phyloP scores from a whole-genome alignment of 1,140 invertebrate species.

The Anastrepha obliqua region DNA sequence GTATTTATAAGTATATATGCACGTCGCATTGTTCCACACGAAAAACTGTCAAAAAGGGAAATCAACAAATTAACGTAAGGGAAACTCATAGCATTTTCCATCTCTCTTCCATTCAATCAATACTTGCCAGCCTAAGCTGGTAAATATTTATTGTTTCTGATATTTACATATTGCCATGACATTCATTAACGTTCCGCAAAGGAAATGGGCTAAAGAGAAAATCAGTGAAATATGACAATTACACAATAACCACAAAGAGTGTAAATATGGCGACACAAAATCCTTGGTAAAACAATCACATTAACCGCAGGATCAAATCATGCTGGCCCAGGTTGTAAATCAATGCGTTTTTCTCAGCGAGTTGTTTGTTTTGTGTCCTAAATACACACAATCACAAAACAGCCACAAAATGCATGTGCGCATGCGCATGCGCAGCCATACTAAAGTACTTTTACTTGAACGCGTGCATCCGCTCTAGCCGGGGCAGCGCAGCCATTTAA shows the following conservation, averaged over 20 bases:
- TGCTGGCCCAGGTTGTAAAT: conserved; percentile 16
- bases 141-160: conserved; percentile 47
- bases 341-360: conserved; percentile 26
- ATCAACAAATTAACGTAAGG: not conserved
- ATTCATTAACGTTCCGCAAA: conserved; percentile 46
- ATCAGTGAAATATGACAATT: conserved; percentile 32
- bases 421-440: conserved; percentile 26
- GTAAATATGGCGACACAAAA: conserved; percentile 21
- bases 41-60: conserved; percentile 13
- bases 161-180: conserved; percentile 43
- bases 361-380: conserved; percentile 34
- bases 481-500: conserved; percentile 7
- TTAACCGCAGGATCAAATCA: conserved; percentile 53
- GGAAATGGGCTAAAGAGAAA: not conserved
- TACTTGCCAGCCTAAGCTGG: conserved; percentile 11
- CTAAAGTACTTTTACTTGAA: not conserved
- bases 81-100: conserved; percentile 1
- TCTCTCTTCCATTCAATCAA: not conserved
- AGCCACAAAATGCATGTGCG: not conserved
- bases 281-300: conserved; percentile 20
- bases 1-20: too few relatives aligned
- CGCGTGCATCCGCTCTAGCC: not conserved
- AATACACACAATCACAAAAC: conserved; percentile 12
- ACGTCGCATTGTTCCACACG: not conserved
- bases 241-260: conserved; percentile 45